phyloP scores from a whole-genome alignment of 1,140 invertebrate species.

The Luehdorfia chinensis region DNA sequence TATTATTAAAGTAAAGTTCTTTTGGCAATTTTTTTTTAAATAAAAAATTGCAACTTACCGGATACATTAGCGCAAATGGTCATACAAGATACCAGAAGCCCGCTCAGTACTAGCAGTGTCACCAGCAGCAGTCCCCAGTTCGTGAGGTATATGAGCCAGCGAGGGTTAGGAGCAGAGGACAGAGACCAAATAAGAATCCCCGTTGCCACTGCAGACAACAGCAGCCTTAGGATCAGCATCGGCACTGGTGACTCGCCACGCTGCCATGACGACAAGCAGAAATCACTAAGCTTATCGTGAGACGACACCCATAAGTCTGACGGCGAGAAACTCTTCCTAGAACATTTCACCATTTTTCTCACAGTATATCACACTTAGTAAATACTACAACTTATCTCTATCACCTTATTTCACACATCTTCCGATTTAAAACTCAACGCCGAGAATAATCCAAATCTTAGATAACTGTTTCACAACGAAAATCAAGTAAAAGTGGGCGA shows the following conservation, averaged over 20 bases:
- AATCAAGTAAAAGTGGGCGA: conserved; percentile 10
- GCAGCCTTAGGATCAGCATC: conserved; percentile 75
- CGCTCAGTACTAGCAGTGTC: conserved; percentile 46
- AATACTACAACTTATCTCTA: neutral
- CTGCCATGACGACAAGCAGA: conserved; percentile 65
- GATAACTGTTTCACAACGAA: conserved; percentile 13
- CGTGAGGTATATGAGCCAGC: conserved; percentile 85
- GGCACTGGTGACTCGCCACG: conserved; percentile 48
- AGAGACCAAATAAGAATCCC: conserved; percentile 74
- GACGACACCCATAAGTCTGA: conserved; percentile 58
- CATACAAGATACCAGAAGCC: conserved; percentile 45
- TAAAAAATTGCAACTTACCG: conserved; percentile 28
- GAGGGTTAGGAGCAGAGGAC: conserved; percentile 33
- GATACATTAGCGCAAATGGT: conserved; percentile 30
- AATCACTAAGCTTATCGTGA: conserved; percentile 58
- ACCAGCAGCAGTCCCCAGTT: conserved; percentile 82
- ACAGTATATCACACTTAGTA: conserved; percentile 10
- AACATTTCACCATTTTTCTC: conserved; percentile 61
- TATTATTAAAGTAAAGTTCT: too few species aligned
- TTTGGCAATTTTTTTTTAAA: too few species aligned
- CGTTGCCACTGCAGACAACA: conserved; percentile 68
- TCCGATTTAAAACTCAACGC: neutral
- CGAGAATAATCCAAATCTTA: neutral
- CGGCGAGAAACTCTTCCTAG: conserved; percentile 44
- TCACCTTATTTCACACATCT: conserved; percentile 7